Conservation (phyloP, 37 sponge, comb jelly and placozoan genomes). For the Amphimedon queenslandica region DNA sequence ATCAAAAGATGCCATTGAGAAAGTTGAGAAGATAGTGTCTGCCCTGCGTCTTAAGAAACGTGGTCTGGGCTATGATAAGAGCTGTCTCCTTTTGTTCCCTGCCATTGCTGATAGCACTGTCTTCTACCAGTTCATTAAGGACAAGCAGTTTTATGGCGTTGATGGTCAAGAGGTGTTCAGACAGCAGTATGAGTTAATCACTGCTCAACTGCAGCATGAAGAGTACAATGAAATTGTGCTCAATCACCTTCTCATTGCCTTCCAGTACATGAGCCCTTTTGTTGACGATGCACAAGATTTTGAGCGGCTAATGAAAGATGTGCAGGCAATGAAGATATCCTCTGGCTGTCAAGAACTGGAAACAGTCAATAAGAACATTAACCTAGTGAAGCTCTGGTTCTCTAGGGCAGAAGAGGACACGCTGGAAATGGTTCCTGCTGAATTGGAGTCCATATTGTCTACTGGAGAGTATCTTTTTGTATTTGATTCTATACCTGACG, state of each 20-base stretch:
- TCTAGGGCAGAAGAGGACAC: slow-evolving; percentile 84
- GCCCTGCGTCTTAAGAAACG: slow-evolving; percentile 17
- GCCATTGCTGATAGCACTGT: slow-evolving; percentile 50
- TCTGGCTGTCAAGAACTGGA: slow-evolving; percentile 31
- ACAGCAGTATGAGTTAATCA: slow-evolving; percentile 70
- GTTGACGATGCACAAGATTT: slow-evolving; percentile 47
- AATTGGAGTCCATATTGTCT: slow-evolving; percentile 49
- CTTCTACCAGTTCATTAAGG: slow-evolving; percentile 61
- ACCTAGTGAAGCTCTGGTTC: slow-evolving; percentile 84
- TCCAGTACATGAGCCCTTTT: slow-evolving; percentile 70
- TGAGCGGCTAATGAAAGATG: slow-evolving; percentile 42
- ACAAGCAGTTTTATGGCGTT: slow-evolving; percentile 57
- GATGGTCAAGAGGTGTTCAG: slow-evolving; percentile 39
- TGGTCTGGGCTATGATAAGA: not conserved
- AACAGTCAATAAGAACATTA: slow-evolving; percentile 80
- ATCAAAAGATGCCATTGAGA: slow-evolving; percentile 36
- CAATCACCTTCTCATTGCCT: slow-evolving; percentile 84
- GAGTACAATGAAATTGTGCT: slow-evolving; percentile 86
- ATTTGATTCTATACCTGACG: slow-evolving; percentile 5
- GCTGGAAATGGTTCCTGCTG: slow-evolving; percentile 63
- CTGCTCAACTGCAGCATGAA: slow-evolving; percentile 79
- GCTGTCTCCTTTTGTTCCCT: slow-evolving; percentile 42
- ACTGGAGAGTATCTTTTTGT: slow-evolving; percentile 61
- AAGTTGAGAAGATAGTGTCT: slow-evolving; percentile 25
- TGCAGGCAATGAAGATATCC: slow-evolving; percentile 32